Base-by-base conservation (phyloP, 30 jellyfish, hydroid and myxozoan species). In the Aurelia sp. region DNA sequence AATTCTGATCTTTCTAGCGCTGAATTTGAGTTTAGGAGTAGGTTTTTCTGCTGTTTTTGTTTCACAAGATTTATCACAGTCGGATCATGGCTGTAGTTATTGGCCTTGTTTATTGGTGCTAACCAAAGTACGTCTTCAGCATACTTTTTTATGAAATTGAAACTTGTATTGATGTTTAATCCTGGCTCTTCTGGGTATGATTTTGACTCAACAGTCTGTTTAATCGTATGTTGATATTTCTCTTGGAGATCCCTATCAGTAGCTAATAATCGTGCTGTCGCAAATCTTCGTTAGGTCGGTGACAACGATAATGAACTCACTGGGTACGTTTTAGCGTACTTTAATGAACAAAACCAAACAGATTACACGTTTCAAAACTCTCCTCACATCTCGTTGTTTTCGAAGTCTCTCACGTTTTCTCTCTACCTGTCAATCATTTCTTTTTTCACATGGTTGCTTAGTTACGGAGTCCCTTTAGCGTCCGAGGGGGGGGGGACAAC, bases 401-500 rank as follows among this genome's bases (percentile, higher is more conserved):
- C 80, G 1, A 68, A 68, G 63, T 24, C 61, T 31, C 63, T 68
- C 60, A 20, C 61, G 18, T n/a, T n/a, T 27, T 68, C 61, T 20
- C 80, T 11, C 27, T 24, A 20, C 60, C 80, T 68, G 80, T 68
- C 80, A 68, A 68, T 68, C 80, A 68, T 67, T 6, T 67, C 3
- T 31, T 59, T n/a, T 10, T 6, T 22, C 59, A 68, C 80, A 68
- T 68, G 4, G 80, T 68, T 68, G 60, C 80, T 68, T 20, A 24
- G 80, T 68, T 68, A 68, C 80, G 63, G 80, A 24, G 80, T 68
- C 80, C 58, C 19, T 68, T 68, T 68, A 68, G 60, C n/a, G 80
- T 68, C 80, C 80, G 60, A 21, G 80, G 80, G 30, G 67, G 80
- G 80, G 80, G 80, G 80, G 13, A 68, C 59, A 63, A 68, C 59